phyloP scores from a whole-genome alignment of 2,113 vertebrate genomes.

The Calyptommatus sinebrachiatus region DNA sequence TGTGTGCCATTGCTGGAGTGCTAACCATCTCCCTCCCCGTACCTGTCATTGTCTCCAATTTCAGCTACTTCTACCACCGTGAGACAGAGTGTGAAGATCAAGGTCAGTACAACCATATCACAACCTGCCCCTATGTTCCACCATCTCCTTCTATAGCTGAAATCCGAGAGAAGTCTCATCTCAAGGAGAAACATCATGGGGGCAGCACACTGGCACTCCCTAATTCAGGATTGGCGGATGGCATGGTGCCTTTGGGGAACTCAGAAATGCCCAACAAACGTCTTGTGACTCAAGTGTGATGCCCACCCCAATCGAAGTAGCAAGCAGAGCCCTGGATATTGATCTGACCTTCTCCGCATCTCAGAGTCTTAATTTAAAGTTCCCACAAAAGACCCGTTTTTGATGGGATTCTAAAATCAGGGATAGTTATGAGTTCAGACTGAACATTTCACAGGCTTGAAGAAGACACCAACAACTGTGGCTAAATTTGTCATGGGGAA shows the following conservation, averaged over 20 bases:
- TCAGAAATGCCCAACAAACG: conserved; percentile 65
- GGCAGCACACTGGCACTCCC: background rate
- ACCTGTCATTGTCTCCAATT: conserved; percentile 93
- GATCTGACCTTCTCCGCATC: background rate
- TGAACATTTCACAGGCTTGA: background rate
- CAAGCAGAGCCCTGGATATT: background rate
- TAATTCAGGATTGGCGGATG: conserved; percentile 60
- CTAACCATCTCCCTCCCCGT: conserved; percentile 92
- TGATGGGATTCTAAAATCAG: background rate
- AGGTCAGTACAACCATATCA: conserved; percentile 75
- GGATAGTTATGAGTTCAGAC: background rate
- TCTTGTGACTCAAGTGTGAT: conserved; percentile 84
- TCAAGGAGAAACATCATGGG: conserved; percentile 26
- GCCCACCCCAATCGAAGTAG: conserved; percentile 13
- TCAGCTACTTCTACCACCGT: conserved; percentile 92
- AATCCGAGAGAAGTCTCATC: conserved; percentile 71
- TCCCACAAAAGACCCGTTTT: background rate
- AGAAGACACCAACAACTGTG: background rate
- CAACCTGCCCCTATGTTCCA: conserved; percentile 66
- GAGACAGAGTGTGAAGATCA: conserved; percentile 81
- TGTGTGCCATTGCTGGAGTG: conserved; percentile 90
- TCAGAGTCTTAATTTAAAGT: conserved; percentile 33
- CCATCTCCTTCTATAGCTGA: conserved; percentile 24
- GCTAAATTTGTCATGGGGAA: conserved; percentile 14
- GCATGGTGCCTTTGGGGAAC: conserved; percentile 61